These are phyloP conservation scores for Hydropsyche betteni DNA, from an alignment of 2,888 invertebrate genomes.

Conservation along the genomic window DNA sequence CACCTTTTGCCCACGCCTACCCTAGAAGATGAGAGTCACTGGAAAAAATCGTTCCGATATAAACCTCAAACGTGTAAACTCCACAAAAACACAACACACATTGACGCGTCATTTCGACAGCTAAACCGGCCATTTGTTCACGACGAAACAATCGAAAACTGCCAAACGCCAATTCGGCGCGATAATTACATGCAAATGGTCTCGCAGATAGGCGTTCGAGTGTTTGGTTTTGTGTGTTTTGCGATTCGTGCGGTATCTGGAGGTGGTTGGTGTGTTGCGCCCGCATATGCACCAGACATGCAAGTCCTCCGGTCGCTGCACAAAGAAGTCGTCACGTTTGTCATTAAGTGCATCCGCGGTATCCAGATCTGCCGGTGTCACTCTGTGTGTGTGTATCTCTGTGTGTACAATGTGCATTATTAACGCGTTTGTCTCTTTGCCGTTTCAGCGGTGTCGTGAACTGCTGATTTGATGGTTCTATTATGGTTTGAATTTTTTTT, in stretches of 20 bases:
- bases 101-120: no score
- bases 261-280: background rate
- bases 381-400: slow-evolving; percentile 18
- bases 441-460: background rate
- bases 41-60: no score
- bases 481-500: no score
- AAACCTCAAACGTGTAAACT: no score
- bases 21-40: no score
- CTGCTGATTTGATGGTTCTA: no score
- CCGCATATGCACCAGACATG: slow-evolving; percentile 31
- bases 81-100: no score
- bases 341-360: slow-evolving; percentile 34
- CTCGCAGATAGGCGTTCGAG: background rate
- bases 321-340: slow-evolving; percentile 45
- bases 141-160: no score
- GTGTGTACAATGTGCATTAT: background rate
- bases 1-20: no score
- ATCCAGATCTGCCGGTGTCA: slow-evolving; percentile 34
- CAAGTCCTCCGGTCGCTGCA: slow-evolving; percentile 5
- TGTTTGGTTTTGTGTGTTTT: background rate
- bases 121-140: no score
- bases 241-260: slow-evolving; percentile 18
- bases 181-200: background rate
- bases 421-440: slow-evolving; percentile 4
- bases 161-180: no score